Conservation (phyloP, 1,140 invertebrate genomes). For the Calliphora vicina region DNA sequence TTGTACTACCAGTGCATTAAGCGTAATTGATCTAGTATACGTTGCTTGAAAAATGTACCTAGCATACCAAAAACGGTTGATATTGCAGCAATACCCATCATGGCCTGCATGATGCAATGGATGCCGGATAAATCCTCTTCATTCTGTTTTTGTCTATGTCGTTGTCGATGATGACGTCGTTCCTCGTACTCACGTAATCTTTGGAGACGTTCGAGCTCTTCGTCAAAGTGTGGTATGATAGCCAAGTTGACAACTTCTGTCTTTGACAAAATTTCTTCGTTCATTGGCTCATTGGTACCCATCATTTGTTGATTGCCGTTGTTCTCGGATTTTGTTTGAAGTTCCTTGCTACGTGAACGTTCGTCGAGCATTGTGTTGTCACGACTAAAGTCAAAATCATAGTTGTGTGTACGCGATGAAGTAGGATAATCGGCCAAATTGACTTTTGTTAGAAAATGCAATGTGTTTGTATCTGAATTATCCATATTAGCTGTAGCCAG, state of each 20-base stretch:
- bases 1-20: slow-evolving; percentile 64
- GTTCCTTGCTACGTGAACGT: slow-evolving; percentile 48
- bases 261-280: slow-evolving; percentile 60
- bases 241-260: slow-evolving; percentile 62
- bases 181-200: slow-evolving; percentile 49
- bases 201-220: slow-evolving; percentile 50
- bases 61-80: slow-evolving; percentile 62
- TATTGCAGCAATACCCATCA: slow-evolving; percentile 62
- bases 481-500: slow-evolving; percentile 22
- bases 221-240: slow-evolving; percentile 61
- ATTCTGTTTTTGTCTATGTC: slow-evolving; percentile 56
- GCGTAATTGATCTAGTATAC: slow-evolving; percentile 61
- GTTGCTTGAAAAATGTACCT: slow-evolving; percentile 62
- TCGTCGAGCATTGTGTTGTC: slow-evolving; percentile 61
- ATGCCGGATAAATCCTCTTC: slow-evolving; percentile 61
- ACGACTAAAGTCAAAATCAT: slow-evolving; percentile 58
- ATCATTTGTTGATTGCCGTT: slow-evolving; percentile 37
- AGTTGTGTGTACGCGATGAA: slow-evolving; percentile 46
- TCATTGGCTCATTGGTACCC: slow-evolving; percentile 55
- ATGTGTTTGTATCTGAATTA: slow-evolving; percentile 38
- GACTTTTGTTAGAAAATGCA: slow-evolving; percentile 59
- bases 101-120: slow-evolving; percentile 63
- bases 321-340: slow-evolving; percentile 16
- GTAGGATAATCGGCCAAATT: slow-evolving; percentile 60
- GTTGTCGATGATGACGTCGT: slow-evolving; percentile 54